Percentiles rank a stretch among this genome's conserved stretches.
These are phyloP conservation scores for Girardinus metallicus DNA, from an alignment of 2,797 vertebrate genomes.

Conservation along the genomic window DNA sequence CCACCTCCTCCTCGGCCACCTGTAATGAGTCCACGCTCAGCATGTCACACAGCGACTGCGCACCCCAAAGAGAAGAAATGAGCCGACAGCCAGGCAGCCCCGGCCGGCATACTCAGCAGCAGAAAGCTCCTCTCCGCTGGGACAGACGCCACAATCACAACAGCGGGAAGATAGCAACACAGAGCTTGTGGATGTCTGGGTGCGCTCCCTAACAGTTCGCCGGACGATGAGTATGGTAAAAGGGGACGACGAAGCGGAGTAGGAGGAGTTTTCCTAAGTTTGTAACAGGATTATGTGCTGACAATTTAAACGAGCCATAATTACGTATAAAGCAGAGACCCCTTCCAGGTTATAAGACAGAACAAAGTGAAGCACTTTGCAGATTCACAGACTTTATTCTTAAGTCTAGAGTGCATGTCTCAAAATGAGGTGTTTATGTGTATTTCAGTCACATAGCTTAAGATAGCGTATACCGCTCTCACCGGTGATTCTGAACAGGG, in stretches of 20 bases:
- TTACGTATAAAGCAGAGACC: background rate
- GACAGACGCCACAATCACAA: background rate
- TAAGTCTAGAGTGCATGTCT: background rate
- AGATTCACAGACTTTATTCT: background rate
- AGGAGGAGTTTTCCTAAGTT: background rate
- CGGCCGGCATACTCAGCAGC: constrained; percentile 7
- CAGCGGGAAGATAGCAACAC: background rate
- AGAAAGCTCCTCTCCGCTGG: background rate
- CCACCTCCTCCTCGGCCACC: constrained; percentile 89
- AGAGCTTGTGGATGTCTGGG: background rate
- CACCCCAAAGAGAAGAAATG: background rate
- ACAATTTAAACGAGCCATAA: background rate
- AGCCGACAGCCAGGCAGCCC: background rate
- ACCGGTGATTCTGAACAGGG: background rate
- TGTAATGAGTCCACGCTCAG: constrained; percentile 85
- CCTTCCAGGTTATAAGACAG: background rate
- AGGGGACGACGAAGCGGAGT: background rate
- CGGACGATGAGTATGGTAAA: background rate
- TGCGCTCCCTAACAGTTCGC: background rate
- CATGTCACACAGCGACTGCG: constrained; percentile 42
- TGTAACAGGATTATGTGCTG: background rate
- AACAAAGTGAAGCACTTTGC: background rate
- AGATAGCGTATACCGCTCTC: background rate
- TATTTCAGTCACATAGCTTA: background rate
- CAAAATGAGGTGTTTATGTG: background rate